Base-by-base conservation (phyloP, 92 coral and sea anemone genomes). In the Palythoa caribaeorum region DNA sequence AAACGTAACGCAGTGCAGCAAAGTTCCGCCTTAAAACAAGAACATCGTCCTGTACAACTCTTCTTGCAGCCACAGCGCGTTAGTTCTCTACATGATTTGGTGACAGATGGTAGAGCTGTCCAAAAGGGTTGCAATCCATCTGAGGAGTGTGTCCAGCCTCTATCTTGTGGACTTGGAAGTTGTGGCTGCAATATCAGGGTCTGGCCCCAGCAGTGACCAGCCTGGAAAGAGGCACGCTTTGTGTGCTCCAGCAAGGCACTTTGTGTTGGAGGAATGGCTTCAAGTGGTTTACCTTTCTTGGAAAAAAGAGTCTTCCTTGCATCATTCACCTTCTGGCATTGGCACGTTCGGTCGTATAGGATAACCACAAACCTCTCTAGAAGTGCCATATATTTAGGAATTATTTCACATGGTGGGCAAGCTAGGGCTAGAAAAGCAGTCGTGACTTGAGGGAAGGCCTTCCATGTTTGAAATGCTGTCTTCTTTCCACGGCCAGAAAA, bases 171-270 rank as follows among this genome's bases (percentile, higher is more conserved):
- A 39, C 74, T 39, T 3, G 92, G 95, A 73, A 93, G 66, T 71
- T 60, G 71, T 72, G 78, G 84, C 5, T 44, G 16, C 6, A 86
- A 75, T 9, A 38, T 38, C 36, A 79, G 16, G 4, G 90, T 70
- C 76, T 92, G 87, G 12, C 92, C 94, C 94, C 94, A 92, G 90
- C 90, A 89, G 80, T 92, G 65, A 47, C 90, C 89, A 52, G 84
- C 92, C 71, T 89, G 92, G 57, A 84, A 74, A 3, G 89, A 80
- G 63, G 94, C 94, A 28, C 91, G 79, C 83, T 88, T 89, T 39
- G 71, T 83, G 88, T 92, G 94, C 84, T 89, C 52, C 70, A 89
- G 14, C 17, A 92, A 88, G 11, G 89, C 89, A 53, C 78, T 80
- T 73, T 79, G 44, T 62, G 69, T 62, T 62, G 69, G 69, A 62